These are phyloP conservation scores for Epizoanthus fatuus DNA, from an alignment of 92 coral and sea anemone species.

Conservation along the genomic window DNA sequence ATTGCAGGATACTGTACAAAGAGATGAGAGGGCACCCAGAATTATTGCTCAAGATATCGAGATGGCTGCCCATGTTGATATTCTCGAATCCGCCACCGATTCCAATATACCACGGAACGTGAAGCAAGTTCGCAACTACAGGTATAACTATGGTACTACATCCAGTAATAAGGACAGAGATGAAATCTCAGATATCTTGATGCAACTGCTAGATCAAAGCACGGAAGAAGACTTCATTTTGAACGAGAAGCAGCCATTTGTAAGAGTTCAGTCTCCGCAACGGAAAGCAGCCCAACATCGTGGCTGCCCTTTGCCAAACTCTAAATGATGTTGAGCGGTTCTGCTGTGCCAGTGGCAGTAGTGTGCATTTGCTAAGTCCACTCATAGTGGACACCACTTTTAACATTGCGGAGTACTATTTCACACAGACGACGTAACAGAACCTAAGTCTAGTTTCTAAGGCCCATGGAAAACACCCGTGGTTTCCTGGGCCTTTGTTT, in stretches of 20 bases:
- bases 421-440: constrained; percentile 56
- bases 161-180: background rate
- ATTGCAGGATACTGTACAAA: constrained; percentile 8
- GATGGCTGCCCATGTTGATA: background rate
- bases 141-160: constrained; percentile 7
- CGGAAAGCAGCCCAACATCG: constrained; percentile 13
- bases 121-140: constrained; percentile 31
- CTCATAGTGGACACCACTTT: constrained; percentile 51
- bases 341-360: background rate
- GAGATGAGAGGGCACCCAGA: background rate
- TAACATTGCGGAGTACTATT: constrained; percentile 54
- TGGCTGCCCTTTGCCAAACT: constrained; percentile 8
- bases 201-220: constrained; percentile 14
- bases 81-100: constrained; percentile 7
- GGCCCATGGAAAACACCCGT: constrained; percentile 57
- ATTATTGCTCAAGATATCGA: constrained; percentile 13
- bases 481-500: constrained; percentile 71
- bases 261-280: constrained; percentile 13
- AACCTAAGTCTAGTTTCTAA: constrained; percentile 45
- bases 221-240: constrained; percentile 11
- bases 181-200: constrained; percentile 13
- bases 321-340: constrained; percentile 15
- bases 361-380: too few species aligned
- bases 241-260: constrained; percentile 22
- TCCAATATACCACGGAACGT: constrained; percentile 13